These are phyloP conservation scores for Sipha flava DNA, from an alignment of 1,140 invertebrate genomes.

Conservation along the genomic window DNA sequence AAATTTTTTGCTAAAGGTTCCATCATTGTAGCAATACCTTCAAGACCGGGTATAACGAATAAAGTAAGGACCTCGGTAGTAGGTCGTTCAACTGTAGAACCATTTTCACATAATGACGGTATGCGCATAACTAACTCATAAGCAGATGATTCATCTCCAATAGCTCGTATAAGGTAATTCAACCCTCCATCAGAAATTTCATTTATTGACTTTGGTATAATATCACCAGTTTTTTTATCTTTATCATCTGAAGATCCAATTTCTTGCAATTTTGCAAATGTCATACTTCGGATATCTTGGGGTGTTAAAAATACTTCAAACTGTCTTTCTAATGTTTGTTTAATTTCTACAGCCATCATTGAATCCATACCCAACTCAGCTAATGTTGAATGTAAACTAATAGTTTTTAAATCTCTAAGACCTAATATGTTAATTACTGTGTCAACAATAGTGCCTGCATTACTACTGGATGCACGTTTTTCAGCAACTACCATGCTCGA, in stretches of 20 bases:
- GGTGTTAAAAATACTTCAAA: constrained; percentile 69
- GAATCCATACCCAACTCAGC: constrained; percentile 77
- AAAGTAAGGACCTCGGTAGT: constrained; percentile 40
- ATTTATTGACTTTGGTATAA: neutral
- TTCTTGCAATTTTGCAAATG: constrained; percentile 48
- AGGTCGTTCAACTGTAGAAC: constrained; percentile 35
- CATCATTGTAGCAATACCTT: constrained; percentile 54
- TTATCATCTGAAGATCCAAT: constrained; percentile 40
- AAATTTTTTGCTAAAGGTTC: constrained; percentile 52
- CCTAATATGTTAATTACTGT: constrained; percentile 57
- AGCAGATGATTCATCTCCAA: constrained; percentile 49
- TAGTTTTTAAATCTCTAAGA: constrained; percentile 48
- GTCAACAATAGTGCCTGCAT: constrained; percentile 54
- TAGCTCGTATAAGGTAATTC: constrained; percentile 48
- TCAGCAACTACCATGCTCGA: constrained; percentile 72
- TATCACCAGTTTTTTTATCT: constrained; percentile 31
- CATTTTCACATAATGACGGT: constrained; percentile 47
- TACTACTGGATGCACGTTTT: constrained; percentile 51
- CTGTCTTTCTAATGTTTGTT: constrained; percentile 73
- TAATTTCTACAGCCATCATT: constrained; percentile 75
- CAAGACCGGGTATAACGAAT: constrained; percentile 73
- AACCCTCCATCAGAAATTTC: constrained; percentile 42
- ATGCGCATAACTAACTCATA: constrained; percentile 46
- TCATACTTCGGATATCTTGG: constrained; percentile 63
- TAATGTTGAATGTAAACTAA: constrained; percentile 58